Conservation (phyloP, 2,797 vertebrate species). For the Chaetophractus vellerosus region DNA sequence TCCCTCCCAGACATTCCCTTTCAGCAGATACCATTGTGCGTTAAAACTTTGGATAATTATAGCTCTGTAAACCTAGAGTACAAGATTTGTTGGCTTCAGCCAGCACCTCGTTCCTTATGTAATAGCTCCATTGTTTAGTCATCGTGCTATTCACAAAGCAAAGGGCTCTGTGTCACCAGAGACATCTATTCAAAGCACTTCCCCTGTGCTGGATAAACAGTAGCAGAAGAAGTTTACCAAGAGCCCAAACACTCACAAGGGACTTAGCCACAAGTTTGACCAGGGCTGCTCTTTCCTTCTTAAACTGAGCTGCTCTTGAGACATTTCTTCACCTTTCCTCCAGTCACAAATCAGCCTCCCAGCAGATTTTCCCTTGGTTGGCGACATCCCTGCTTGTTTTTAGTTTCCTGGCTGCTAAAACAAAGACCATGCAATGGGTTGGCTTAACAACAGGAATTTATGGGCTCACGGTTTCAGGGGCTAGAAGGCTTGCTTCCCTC, state of each 20-base stretch:
- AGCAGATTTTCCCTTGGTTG: neutral
- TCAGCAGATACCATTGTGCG: constrained; percentile 90
- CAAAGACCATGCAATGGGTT: too few species aligned
- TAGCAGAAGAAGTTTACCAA: constrained; percentile 76
- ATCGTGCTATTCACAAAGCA: constrained; percentile 86
- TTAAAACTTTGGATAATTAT: constrained; percentile 92
- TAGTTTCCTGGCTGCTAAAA: too few species aligned
- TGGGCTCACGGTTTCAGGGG: too few species aligned
- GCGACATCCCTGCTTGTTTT: neutral
- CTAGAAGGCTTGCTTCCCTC: too few species aligned
- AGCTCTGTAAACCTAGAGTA: constrained; percentile 89
- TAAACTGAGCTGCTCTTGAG: neutral
- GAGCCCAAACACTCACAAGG: constrained; percentile 70
- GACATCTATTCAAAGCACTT: constrained; percentile 84
- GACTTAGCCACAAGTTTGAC: constrained; percentile 72
- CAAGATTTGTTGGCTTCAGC: constrained; percentile 89
- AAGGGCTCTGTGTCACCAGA: constrained; percentile 84
- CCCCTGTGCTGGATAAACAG: constrained; percentile 85
- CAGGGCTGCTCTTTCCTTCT: constrained; percentile 23
- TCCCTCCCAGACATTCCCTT: constrained; percentile 91
- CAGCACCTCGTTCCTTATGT: constrained; percentile 87
- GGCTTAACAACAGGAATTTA: too few species aligned
- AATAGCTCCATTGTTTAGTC: constrained; percentile 90
- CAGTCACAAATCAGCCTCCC: neutral
- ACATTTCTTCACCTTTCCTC: constrained; percentile 52